phyloP scores from a whole-genome alignment of 1,140 invertebrate genomes.

The Bombus breviceps region DNA sequence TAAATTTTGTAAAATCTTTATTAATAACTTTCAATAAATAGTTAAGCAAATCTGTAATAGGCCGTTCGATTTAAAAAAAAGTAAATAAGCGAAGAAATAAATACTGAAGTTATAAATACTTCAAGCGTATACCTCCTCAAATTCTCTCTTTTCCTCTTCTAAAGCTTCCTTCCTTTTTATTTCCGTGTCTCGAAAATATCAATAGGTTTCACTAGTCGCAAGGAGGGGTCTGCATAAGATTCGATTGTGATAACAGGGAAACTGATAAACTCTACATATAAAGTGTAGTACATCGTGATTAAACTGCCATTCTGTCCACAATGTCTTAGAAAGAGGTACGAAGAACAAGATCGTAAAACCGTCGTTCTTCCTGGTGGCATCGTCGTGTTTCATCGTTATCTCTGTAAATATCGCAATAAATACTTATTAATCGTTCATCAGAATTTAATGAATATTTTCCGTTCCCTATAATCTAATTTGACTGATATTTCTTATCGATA shows the following conservation, averaged over 20 bases:
- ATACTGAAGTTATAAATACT: not conserved
- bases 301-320: constrained; percentile 56
- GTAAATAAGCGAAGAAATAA: not conserved
- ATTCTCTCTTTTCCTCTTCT: not conserved
- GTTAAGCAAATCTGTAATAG: not conserved
- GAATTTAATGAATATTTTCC: constrained; percentile 14
- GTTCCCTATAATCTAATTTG: not conserved
- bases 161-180: not conserved
- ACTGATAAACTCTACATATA: constrained; percentile 76
- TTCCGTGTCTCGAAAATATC: not conserved
- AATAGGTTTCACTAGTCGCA: not conserved
- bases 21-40: too few species aligned
- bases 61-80: not conserved
- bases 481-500: not conserved
- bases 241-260: constrained; percentile 60
- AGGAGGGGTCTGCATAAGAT: constrained; percentile 45
- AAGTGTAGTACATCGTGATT: constrained; percentile 61
- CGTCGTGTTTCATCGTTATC: constrained; percentile 62
- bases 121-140: not conserved
- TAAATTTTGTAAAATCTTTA: not conserved
- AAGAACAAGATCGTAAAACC: constrained; percentile 19
- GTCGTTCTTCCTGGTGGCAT: constrained; percentile 50
- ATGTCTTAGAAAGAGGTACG: constrained; percentile 50
- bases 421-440: not conserved
- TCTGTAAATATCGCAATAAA: constrained; percentile 59